Evolutionary conservation across 1,140 invertebrate species (phyloP).

Genomic region (Zaprionus camerounensis): DNA sequence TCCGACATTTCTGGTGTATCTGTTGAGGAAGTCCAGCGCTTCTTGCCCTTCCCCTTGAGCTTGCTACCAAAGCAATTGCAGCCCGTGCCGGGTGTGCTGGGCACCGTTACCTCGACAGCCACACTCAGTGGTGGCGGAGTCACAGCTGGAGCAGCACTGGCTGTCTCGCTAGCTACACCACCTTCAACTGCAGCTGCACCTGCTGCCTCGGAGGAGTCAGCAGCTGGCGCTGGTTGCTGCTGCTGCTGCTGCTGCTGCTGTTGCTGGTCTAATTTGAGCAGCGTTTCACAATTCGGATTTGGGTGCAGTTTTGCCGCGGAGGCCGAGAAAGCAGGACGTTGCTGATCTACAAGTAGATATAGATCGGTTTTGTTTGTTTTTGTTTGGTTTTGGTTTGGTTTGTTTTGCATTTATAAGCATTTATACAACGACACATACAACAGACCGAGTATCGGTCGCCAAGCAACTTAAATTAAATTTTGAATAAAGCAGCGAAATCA

Average conservation of each 20-base stretch:
- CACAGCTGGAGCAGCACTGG: constrained; percentile 53
- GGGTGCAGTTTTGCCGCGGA: constrained; percentile 81
- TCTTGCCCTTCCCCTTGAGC: constrained; percentile 83
- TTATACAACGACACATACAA: constrained; percentile 70
- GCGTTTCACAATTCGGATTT: constrained; percentile 77
- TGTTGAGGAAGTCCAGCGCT: constrained; percentile 75
- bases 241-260: neutral
- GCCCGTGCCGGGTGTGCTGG: constrained; percentile 78
- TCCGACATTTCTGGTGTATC: constrained; percentile 84
- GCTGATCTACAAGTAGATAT: constrained; percentile 84
- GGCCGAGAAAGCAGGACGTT: constrained; percentile 85
- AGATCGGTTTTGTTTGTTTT: constrained; percentile 77
- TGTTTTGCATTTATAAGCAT: constrained; percentile 58
- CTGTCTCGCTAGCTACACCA: constrained; percentile 13
- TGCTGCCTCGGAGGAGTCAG: neutral
- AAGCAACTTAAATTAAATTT: constrained; percentile 67
- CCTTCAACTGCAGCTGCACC: too few relatives aligned
- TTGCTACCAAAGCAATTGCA: constrained; percentile 76
- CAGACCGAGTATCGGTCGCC: constrained; percentile 47
- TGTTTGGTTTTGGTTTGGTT: constrained; percentile 28
- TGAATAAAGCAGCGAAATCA: constrained; percentile 41
- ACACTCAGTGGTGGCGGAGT: constrained; percentile 70
- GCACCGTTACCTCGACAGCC: constrained; percentile 69
- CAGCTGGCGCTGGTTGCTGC: constrained; percentile 12
- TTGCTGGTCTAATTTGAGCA: constrained; percentile 45